phyloP scores from a whole-genome alignment of 2,797 vertebrate genomes.

The Orientallactaga sibirica region DNA sequence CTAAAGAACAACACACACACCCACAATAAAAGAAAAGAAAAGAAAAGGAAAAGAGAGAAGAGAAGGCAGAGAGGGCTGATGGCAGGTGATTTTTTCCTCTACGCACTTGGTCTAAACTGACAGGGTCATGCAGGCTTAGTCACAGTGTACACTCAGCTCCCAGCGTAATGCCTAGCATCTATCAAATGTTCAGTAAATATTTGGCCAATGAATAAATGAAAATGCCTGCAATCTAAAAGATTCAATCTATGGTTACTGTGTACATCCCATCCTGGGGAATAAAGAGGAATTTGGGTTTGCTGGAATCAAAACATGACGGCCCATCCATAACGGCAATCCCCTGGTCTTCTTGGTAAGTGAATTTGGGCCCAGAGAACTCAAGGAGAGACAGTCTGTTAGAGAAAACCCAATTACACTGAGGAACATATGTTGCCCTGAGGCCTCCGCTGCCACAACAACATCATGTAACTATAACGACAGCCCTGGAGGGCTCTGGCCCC shows the following conservation, averaged over 20 bases:
- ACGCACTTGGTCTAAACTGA: not conserved
- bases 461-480: constrained; percentile 80
- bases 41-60: too few relatives aligned
- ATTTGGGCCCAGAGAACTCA: constrained; percentile 69
- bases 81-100: not conserved
- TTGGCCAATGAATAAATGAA: constrained; percentile 59
- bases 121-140: not conserved
- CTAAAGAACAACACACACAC: too few relatives aligned
- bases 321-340: constrained; percentile 69
- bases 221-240: constrained; percentile 45
- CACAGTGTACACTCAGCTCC: not conserved
- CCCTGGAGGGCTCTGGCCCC: constrained; percentile 73
- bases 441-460: constrained; percentile 82
- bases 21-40: too few relatives aligned
- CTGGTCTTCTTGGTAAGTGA: constrained; percentile 69
- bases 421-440: constrained; percentile 81
- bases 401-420: constrained; percentile 79
- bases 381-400: constrained; percentile 74
- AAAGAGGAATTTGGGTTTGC: constrained; percentile 64
- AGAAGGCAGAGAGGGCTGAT: not conserved
- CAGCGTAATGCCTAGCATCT: not conserved
- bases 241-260: not conserved
- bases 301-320: constrained; percentile 43
- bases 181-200: constrained; percentile 46
- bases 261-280: constrained; percentile 23